A percentile compares a stretch with the other conserved stretches of the same genome.
Conservation (phyloP, 2,797 vertebrate species). For the Danionella dracula region DNA sequence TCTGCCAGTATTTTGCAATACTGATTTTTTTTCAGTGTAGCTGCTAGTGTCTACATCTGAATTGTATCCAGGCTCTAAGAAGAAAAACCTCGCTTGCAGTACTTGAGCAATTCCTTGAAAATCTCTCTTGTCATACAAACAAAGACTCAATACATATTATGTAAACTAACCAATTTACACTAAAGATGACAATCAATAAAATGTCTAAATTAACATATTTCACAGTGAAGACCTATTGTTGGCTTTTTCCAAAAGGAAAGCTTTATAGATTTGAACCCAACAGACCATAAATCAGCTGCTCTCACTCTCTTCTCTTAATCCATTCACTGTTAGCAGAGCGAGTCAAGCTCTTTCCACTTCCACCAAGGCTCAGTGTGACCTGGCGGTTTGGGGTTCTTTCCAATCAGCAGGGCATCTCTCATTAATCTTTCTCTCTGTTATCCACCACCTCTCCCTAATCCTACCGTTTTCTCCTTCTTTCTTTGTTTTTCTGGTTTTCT, state of each 20-base stretch:
- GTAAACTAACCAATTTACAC: background rate
- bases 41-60: no score
- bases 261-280: conserved; percentile 30
- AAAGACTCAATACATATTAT: background rate
- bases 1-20: no score
- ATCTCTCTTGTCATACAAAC: background rate
- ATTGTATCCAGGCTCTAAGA: no score
- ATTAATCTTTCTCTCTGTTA: conserved; percentile 67
- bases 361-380: conserved; percentile 56
- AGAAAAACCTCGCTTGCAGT: no score
- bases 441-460: conserved; percentile 51
- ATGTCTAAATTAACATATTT: background rate
- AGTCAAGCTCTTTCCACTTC: conserved; percentile 54
- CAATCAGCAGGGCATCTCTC: conserved; percentile 64
- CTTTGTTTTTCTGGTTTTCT: conserved; percentile 49
- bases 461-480: conserved; percentile 22
- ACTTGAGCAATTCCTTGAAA: background rate
- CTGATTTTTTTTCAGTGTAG: no score
- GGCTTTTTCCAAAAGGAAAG: background rate
- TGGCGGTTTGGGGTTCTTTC: conserved; percentile 57
- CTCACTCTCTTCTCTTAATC: background rate
- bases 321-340: conserved; percentile 22
- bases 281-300: conserved; percentile 37
- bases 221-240: conserved; percentile 4
- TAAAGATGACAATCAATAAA: conserved; percentile 35